Evolutionary conservation across 2,113 vertebrate genomes (phyloP).

Genomic region (Neomonachus schauinslandi): DNA sequence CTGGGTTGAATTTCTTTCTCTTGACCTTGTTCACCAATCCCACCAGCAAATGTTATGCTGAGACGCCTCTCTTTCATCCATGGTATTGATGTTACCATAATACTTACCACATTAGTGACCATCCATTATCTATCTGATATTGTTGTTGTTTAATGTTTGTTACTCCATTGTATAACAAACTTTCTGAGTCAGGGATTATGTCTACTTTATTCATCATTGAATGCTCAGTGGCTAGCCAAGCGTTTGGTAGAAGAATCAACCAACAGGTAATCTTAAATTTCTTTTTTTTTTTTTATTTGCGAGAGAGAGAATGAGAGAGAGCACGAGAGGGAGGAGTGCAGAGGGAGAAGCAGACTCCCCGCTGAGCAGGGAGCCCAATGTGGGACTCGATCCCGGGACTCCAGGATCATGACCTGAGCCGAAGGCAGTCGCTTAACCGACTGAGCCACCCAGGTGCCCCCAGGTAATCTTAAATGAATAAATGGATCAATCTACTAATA

Average conservation of each 20-base stretch:
- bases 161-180: not conserved
- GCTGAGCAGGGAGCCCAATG: too few species aligned
- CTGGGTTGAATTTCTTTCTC: not conserved
- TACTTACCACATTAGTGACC: not conserved
- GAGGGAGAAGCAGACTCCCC: too few species aligned
- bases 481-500: not conserved
- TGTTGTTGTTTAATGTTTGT: not conserved
- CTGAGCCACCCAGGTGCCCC: too few species aligned
- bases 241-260: not conserved
- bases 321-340: too few species aligned
- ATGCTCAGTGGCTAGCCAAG: not conserved
- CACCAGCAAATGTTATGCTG: not conserved
- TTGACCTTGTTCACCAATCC: not conserved
- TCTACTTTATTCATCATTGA: rapidly evolving
- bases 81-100: not conserved
- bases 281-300: too few species aligned
- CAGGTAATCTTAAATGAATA: not conserved
- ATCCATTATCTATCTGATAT: not conserved
- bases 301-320: too few species aligned
- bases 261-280: not conserved
- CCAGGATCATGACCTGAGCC: too few species aligned
- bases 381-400: too few species aligned
- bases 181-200: not conserved
- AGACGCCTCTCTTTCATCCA: not conserved
- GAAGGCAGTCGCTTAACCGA: too few species aligned